These are phyloP conservation scores for Myiothlypis chrysogaster DNA, from an alignment of 2,797 vertebrate species.

Conservation along the genomic window DNA sequence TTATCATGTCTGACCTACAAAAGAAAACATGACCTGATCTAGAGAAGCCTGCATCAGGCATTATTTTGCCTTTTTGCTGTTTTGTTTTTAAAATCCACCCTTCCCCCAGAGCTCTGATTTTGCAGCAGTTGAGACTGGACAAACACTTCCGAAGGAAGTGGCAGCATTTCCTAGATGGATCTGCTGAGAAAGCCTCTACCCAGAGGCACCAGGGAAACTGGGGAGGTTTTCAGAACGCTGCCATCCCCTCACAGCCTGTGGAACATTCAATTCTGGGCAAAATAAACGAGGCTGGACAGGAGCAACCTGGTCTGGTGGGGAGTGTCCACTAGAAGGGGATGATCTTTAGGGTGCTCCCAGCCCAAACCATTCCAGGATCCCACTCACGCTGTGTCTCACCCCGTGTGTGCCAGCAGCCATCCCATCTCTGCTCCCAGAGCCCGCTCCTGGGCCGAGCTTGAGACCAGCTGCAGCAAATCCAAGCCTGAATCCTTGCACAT, in stretches of 20 bases:
- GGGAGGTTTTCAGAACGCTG: background rate
- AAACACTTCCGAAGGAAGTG: background rate
- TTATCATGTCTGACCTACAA: background rate
- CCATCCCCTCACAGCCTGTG: background rate
- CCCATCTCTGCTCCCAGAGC: background rate
- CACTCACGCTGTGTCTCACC: rapidly evolving
- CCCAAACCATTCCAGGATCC: background rate
- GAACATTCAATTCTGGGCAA: background rate
- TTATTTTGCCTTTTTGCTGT: background rate
- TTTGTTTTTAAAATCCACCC: background rate
- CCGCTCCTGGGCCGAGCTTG: rapidly evolving
- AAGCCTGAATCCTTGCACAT: background rate
- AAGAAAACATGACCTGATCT: background rate
- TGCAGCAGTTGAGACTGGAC: background rate
- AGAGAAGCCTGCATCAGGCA: background rate
- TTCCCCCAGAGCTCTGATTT: background rate
- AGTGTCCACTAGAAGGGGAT: background rate
- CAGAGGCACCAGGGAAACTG: background rate
- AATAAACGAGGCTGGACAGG: background rate
- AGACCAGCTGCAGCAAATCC: background rate
- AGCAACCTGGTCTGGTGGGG: background rate
- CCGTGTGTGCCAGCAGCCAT: rapidly evolving
- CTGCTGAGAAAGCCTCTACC: background rate
- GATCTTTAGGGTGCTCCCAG: background rate
- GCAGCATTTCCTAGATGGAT: background rate